Evolutionary conservation across 2,113 vertebrate genomes (phyloP), one percentile per base, ranked within the genome.

Genomic region (Sprattus sprattus): DNA sequence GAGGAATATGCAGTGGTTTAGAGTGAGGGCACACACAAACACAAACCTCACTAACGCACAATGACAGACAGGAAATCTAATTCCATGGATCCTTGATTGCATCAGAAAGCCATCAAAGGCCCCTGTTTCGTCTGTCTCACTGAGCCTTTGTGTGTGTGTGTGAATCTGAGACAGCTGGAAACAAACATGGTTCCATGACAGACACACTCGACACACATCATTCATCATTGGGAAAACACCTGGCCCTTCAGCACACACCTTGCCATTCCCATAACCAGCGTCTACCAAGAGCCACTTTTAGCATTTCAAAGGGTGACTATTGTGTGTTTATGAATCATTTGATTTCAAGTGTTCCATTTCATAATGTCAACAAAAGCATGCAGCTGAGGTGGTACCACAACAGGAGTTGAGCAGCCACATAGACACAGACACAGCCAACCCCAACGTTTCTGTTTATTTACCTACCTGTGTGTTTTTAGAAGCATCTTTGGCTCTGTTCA

Each of bases 21-120:
- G 16, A 18, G 13, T 18, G 16, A 18, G 16, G 4, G 52, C 52
- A 28, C 25, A 71, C 28, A 71, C n/a, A 32, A 28, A 32, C 64
- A 28, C n/a, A 71, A 16, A 16, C 1, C 52, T 54, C 52, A 18
- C 52, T 3, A 54, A 15, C 52, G 18, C 52, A 54, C 52, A 54
- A 15, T 18, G 52, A 54, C 64, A 71, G 25, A 28, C 22, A 13
- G n/a, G 10, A 71, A 28, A 71, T 8, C 64, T 71, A 71, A 71
- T 71, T 28, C 32, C 64, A 71, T 28, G n/a, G 64, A 28, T 71
- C 25, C 32, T 25, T 28, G 64, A 71, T 71, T 71, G 64, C 64
- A 32, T 71, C 82, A 54, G 22, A 83, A 46, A 45, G 39, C 81
- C 71, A 81, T 80, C 50, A 85, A 78, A 85, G 49, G 44, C 86